Conservation (phyloP, 37 sponge, comb jelly and placozoan genomes). For the Eunapius fragilis region DNA sequence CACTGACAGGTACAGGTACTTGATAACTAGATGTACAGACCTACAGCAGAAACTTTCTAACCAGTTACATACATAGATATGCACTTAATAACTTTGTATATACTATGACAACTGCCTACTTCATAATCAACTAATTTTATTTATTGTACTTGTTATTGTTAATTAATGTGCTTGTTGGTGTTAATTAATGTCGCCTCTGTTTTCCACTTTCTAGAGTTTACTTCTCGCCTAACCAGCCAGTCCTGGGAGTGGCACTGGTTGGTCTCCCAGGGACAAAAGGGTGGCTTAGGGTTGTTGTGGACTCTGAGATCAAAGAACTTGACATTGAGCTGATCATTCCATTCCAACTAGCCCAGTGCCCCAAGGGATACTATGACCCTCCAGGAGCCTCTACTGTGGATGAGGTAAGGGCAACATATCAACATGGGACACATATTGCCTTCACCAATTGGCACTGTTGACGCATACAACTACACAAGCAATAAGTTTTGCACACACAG, state of each 20-base stretch:
- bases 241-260: conserved; percentile 66
- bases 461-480: too few relatives aligned
- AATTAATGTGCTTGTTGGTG: too few relatives aligned
- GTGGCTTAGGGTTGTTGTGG: conserved; percentile 18
- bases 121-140: too few relatives aligned
- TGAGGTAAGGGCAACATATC: conserved; percentile 15
- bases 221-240: conserved; percentile 76
- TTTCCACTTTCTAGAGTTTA: conserved; percentile 29
- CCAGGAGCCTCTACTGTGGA: conserved; percentile 29
- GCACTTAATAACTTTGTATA: too few relatives aligned
- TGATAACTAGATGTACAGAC: too few relatives aligned
- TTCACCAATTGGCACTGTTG: too few relatives aligned
- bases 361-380: conserved; percentile 65
- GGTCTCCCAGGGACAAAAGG: conserved; percentile 76
- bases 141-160: too few relatives aligned
- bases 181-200: not conserved
- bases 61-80: too few relatives aligned
- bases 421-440: too few relatives aligned
- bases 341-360: conserved; percentile 76
- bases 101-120: too few relatives aligned
- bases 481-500: too few relatives aligned
- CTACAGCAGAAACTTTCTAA: not conserved
- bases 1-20: conserved; percentile 63
- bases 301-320: conserved; percentile 51
- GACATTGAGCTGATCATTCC: conserved; percentile 57